Percentiles rank a stretch among this genome's conserved stretches.
Conservation (phyloP, 2,113 vertebrate genomes). For the Ptilorrhoa leucosticta region DNA sequence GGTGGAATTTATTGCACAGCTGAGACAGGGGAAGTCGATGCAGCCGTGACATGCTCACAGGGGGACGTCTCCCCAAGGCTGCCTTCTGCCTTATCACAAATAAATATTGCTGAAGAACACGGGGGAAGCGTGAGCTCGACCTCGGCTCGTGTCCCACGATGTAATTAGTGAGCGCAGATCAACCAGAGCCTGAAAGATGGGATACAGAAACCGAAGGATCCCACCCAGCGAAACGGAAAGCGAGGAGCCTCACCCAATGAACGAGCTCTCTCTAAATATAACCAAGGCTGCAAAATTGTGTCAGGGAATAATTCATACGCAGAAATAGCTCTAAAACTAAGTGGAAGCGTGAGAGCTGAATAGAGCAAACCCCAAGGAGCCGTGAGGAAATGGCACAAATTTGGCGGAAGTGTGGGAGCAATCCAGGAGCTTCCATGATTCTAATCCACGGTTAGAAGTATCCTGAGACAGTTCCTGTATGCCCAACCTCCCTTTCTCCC, state of each 20-base stretch:
- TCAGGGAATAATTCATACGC: slow-evolving; percentile 25
- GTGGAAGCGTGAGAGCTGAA: neutral
- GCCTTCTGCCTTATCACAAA: neutral
- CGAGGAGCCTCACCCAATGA: slow-evolving; percentile 14
- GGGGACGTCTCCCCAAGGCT: neutral
- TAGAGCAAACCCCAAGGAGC: slow-evolving; percentile 8
- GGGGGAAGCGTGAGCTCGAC: neutral
- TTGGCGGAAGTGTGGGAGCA: rapidly evolving
- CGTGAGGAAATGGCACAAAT: neutral
- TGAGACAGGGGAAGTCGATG: neutral
- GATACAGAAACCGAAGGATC: neutral
- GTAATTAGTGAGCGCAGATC: neutral
- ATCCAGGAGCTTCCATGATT: neutral
- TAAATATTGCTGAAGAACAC: neutral
- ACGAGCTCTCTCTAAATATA: slow-evolving; percentile 45
- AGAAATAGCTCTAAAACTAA: slow-evolving; percentile 18
- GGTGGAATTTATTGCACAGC: neutral
- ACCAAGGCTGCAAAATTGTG: slow-evolving; percentile 25
- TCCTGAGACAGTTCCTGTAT: neutral
- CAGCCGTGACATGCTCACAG: rapidly evolving
- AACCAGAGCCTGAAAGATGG: neutral
- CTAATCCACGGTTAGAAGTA: neutral
- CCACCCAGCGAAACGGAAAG: neutral
- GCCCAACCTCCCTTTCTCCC: neutral
- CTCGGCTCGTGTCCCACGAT: neutral